A percentile compares a stretch with the other conserved stretches of the same genome.
Conservation (phyloP, 2,888 invertebrate species). For the Electrophaes corylata region DNA sequence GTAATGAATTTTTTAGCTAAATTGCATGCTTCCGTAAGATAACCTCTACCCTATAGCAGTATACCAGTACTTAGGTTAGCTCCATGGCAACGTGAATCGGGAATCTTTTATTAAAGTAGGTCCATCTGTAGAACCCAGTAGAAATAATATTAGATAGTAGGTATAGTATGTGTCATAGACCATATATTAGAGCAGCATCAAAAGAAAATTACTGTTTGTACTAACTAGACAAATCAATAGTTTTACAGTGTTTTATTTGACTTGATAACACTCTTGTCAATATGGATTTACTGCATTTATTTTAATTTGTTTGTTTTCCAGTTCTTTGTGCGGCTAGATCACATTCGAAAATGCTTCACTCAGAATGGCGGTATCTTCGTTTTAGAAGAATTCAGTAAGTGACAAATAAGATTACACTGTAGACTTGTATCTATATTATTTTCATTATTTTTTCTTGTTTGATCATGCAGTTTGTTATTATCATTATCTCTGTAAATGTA, state of each 20-base stretch:
- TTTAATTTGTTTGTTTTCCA: constrained; percentile 85
- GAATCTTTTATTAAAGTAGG: too few species aligned
- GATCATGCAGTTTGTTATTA: too few species aligned
- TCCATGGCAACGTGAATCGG: neutral
- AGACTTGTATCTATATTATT: too few species aligned
- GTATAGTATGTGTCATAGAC: neutral
- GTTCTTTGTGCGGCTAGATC: constrained; percentile 99
- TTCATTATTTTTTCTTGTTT: too few species aligned
- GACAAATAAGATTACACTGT: too few species aligned
- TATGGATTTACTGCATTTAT: constrained; percentile 16
- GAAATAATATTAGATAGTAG: neutral
- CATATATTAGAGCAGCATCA: neutral
- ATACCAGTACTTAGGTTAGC: neutral
- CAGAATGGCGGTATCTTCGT: constrained; percentile 99
- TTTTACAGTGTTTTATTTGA: too few species aligned
- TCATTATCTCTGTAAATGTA: too few species aligned
- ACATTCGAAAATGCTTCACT: constrained; percentile 99
- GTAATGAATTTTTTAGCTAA: neutral
- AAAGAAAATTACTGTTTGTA: neutral
- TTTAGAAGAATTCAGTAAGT: constrained; percentile 99
- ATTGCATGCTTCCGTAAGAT: neutral
- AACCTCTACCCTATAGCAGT: neutral
- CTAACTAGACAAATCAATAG: too few species aligned
- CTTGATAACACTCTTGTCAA: neutral
- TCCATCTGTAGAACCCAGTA: neutral